Evolutionary conservation across 2,113 vertebrate genomes (phyloP).

Genomic region (Catharus fuscescens): DNA sequence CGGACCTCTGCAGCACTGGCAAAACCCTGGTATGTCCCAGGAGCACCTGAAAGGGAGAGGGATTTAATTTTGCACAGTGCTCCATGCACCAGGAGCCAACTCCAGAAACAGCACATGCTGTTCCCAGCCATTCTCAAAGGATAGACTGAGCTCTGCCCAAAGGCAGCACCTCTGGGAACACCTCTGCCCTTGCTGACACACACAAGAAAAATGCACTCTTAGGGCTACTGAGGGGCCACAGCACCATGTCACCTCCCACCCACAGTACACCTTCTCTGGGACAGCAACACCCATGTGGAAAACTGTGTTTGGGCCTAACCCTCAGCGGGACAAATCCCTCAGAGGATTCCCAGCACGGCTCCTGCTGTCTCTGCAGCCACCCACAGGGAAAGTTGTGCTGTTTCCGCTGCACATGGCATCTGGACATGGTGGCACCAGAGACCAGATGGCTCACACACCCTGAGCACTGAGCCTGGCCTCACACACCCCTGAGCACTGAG

Average conservation of each 20-base stretch:
- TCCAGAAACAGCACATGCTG: accelerated
- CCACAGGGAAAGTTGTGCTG: accelerated
- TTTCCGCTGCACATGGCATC: neutral
- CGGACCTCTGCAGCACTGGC: accelerated
- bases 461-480: too few relatives aligned
- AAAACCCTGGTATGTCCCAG: accelerated
- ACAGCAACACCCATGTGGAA: neutral
- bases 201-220: accelerated
- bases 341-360: neutral
- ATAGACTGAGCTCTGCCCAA: neutral
- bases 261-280: accelerated
- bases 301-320: neutral
- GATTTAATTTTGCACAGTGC: neutral
- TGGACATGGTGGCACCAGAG: accelerated
- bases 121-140: neutral
- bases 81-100: accelerated
- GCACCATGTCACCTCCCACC: neutral
- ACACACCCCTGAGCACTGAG: too few relatives aligned
- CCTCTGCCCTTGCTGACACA: accelerated
- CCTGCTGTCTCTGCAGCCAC: neutral
- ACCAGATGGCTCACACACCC: neutral
- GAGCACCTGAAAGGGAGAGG: neutral
- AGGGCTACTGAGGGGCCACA: neutral
- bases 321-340: neutral
- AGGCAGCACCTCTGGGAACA: neutral